These are phyloP conservation scores for Penaeus japonicus DNA, from an alignment of 1,140 invertebrate species.

Conservation along the genomic window DNA sequence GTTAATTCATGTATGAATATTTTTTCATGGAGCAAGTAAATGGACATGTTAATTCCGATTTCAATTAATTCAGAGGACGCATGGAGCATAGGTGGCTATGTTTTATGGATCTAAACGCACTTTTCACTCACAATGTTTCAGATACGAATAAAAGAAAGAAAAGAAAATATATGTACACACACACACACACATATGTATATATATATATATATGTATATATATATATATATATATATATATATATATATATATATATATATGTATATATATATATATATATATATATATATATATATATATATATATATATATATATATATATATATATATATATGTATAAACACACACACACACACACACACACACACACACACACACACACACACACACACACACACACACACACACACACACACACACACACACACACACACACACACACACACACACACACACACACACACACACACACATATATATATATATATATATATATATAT, in stretches of 20 bases:
- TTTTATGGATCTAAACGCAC: no score
- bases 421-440: not conserved
- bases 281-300: not conserved
- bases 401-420: not conserved
- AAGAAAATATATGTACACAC: not conserved
- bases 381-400: not conserved
- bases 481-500: conserved; percentile 40
- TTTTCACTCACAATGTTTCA: no score
- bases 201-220: not conserved
- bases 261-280: conserved; percentile 4
- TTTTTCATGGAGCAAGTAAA: no score
- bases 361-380: not conserved
- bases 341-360: not conserved
- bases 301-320: not conserved
- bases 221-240: conserved; percentile 13
- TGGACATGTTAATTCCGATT: no score
- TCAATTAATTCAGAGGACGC: no score
- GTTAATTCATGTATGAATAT: not conserved
- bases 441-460: not conserved
- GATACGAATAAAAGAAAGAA: no score
- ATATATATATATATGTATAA: conserved; percentile 25
- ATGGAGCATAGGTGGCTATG: no score
- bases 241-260: conserved; percentile 9
- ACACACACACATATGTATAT: not conserved
- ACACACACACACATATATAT: conserved; percentile 30